Percentiles rank a stretch among this genome's conserved stretches.
These are phyloP conservation scores for Cercopithecus diana DNA, from an alignment of 2,797 vertebrate species.

Conservation along the genomic window DNA sequence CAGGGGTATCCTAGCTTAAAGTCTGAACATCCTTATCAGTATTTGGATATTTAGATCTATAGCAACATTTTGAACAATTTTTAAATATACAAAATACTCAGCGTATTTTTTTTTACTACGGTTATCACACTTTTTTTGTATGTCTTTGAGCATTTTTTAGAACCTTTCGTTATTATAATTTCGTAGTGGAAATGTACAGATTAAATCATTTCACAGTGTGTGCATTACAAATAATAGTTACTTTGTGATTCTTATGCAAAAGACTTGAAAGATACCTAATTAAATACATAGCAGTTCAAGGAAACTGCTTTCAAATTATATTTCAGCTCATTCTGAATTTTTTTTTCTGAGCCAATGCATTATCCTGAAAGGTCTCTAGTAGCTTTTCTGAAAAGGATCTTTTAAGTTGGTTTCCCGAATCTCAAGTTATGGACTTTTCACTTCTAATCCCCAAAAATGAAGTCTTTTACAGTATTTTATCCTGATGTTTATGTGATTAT, in stretches of 20 bases:
- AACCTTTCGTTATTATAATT: not conserved
- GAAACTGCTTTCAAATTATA: constrained; percentile 15
- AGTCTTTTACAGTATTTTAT: not conserved
- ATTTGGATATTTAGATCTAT: not conserved
- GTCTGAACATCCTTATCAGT: not conserved
- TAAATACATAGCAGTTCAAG: not conserved
- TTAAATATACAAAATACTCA: not conserved
- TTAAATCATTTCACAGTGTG: not conserved
- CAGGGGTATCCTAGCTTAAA: not conserved
- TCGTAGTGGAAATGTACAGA: not conserved
- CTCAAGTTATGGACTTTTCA: not conserved
- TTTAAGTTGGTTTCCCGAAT: constrained; percentile 6
- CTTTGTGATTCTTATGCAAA: not conserved
- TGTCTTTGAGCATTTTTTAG: not conserved
- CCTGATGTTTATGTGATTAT: not conserved
- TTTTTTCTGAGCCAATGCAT: not conserved
- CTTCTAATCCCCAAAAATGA: not conserved
- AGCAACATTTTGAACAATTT: not conserved
- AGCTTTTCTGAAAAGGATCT: not conserved
- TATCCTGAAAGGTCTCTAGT: not conserved
- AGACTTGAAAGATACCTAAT: not conserved
- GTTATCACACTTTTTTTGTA: not conserved
- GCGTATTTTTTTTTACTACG: not conserved
- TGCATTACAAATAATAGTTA: not conserved
- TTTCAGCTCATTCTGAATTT: not conserved